Base-by-base conservation (phyloP, 2,797 vertebrate genomes). In the Alfaro cultratus region DNA sequence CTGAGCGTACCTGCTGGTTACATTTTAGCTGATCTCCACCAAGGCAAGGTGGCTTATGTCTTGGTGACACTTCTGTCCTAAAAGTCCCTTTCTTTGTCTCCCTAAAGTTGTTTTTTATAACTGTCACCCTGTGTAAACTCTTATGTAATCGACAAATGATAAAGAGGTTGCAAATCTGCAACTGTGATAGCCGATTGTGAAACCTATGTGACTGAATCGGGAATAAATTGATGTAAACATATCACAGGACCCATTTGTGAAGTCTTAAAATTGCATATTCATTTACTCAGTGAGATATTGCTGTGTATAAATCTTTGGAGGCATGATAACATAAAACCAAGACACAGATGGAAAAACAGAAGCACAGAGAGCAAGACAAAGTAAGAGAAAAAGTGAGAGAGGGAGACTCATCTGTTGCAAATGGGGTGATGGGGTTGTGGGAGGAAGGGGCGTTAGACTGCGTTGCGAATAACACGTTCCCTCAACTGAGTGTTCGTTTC, bases 1-100 rank as follows among this genome's bases (percentile, higher is more conserved):
- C 90, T 81, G 91, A 96, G 86, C 74, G 13, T 91, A 96, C 93
- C 92, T 94, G 92, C 86, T 91, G 86, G 90, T 88, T 89, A 94
- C 87, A 92, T 88, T 89, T 78, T 85, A 80, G 87, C 87, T 88
- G 93, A 94, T 95, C 88, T 93, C 86, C 78, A 79, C 81, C 39
- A 64, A 87, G 87, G 91, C 89, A 92, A 91, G 90, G 89, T 92
- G 91, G 88, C 82, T 94, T 90, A 81, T 93, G 89, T 95, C 91
- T 87, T 11, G 9, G 82, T 93, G 89, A 90, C 88, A 88, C 81
- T 81, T 78, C 75, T 90, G 86, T 91, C 87, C 88, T 88, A 74
- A 87, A 83, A 85, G 78, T 87, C 85, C 78, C 73, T 12, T 77
- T 74, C 76, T 89, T 78, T 79, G 62, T 87, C 80, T 79, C 70